phyloP scores from a whole-genome alignment of 2,888 invertebrate genomes.

The Ennomos quercinarius region DNA sequence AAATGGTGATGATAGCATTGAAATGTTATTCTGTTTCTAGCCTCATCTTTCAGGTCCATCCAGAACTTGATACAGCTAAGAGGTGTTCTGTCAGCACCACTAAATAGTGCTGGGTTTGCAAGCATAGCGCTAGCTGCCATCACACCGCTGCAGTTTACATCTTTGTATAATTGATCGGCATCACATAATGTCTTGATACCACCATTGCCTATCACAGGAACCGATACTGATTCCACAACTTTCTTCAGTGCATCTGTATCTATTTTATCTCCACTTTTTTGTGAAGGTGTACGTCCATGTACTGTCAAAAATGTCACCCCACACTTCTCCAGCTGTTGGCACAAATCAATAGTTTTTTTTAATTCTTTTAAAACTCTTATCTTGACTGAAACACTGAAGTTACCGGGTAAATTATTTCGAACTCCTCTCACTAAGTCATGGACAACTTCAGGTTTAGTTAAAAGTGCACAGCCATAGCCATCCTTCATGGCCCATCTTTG shows the following conservation, averaged over 20 bases:
- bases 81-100: constrained; percentile 89
- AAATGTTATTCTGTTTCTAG: constrained; percentile 88
- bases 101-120: constrained; percentile 95
- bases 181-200: constrained; percentile 91
- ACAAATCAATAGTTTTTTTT: constrained; percentile 91
- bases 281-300: constrained; percentile 95
- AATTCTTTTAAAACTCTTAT: constrained; percentile 91
- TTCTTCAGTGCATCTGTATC: constrained; percentile 89
- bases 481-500: constrained; percentile 97
- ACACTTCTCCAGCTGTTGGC: constrained; percentile 91
- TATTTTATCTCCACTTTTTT: constrained; percentile 90
- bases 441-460: constrained; percentile 93
- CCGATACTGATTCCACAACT: constrained; percentile 88
- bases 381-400: constrained; percentile 96
- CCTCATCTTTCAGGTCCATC: constrained; percentile 88
- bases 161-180: constrained; percentile 87
- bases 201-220: constrained; percentile 97
- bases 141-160: constrained; percentile 92
- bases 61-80: constrained; percentile 92
- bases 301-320: constrained; percentile 96
- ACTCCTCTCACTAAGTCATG: constrained; percentile 92
- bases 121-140: constrained; percentile 97
- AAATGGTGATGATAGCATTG: constrained; percentile 98
- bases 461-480: constrained; percentile 94
- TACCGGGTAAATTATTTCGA: constrained; percentile 88